A percentile compares a stretch with the other conserved stretches of the same genome.
These are phyloP conservation scores for Silurus aristotelis DNA, from an alignment of 2,797 vertebrate genomes.

Conservation along the genomic window DNA sequence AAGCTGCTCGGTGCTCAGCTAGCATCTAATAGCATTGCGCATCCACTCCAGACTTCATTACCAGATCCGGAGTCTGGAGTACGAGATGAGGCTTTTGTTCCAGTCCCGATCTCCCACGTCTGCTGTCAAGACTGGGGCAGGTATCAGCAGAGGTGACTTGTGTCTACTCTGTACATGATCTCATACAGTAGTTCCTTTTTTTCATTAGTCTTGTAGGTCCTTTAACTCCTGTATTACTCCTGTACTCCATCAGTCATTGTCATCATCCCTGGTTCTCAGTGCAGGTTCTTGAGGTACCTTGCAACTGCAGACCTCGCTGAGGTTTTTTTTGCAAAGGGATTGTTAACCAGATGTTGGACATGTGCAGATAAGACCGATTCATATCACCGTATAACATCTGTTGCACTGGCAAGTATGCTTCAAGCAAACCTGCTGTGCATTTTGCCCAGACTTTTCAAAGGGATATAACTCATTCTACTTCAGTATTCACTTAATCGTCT, in stretches of 20 bases:
- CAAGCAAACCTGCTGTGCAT: background rate
- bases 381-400: slow-evolving; percentile 1
- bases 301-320: background rate
- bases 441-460: background rate
- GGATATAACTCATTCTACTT: background rate
- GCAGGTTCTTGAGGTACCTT: background rate
- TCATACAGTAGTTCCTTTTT: background rate
- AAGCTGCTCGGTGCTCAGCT: slow-evolving; percentile 39
- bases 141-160: background rate
- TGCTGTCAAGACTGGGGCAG: background rate
- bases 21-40: slow-evolving; percentile 41
- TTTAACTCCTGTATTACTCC: background rate
- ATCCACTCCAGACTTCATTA: slow-evolving; percentile 21
- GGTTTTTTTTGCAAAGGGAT: no score
- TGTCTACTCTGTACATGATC: background rate
- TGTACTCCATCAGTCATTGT: background rate
- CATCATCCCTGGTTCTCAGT: background rate
- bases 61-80: background rate
- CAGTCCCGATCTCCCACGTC: background rate
- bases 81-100: slow-evolving; percentile 3
- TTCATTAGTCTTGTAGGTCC: background rate
- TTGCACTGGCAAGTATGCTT: background rate
- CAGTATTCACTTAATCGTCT: no score
- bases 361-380: no score
- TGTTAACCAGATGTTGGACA: background rate